Percentiles rank a stretch among this genome's conserved stretches.
phyloP scores from a whole-genome alignment of 1,140 invertebrate genomes.

The Uloborus diversus region DNA sequence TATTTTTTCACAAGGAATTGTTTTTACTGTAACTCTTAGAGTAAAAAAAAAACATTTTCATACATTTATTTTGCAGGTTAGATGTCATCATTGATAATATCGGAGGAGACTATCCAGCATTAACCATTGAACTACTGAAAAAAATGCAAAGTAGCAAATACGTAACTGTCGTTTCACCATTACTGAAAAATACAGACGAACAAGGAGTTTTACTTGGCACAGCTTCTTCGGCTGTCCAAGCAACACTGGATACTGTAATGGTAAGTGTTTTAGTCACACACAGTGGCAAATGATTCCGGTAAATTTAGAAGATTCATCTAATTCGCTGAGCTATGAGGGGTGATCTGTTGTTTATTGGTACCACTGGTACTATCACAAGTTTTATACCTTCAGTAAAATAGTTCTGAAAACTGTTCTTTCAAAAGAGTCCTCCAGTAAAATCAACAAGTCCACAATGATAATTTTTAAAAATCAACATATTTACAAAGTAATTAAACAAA shows the following conservation, averaged over 20 bases:
- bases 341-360: too few species aligned
- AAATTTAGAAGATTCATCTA: not conserved
- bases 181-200: slow-evolving; percentile 82
- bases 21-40: too few species aligned
- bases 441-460: too few species aligned
- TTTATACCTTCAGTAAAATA: too few species aligned
- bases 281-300: not conserved
- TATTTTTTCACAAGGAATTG: too few species aligned
- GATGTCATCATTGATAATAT: slow-evolving; percentile 87
- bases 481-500: too few species aligned
- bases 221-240: slow-evolving; percentile 60
- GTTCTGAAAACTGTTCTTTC: too few species aligned
- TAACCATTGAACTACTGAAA: slow-evolving; percentile 69
- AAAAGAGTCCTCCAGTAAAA: too few species aligned
- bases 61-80: slow-evolving; percentile 70
- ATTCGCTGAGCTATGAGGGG: too few species aligned
- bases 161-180: slow-evolving; percentile 83
- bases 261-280: slow-evolving; percentile 38
- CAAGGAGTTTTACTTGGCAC: slow-evolving; percentile 73
- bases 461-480: too few species aligned
- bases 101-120: slow-evolving; percentile 73
- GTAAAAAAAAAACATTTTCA: too few species aligned
- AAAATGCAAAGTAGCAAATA: slow-evolving; percentile 78
- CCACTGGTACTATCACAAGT: too few species aligned
- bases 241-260: slow-evolving; percentile 61